Conservation (phyloP, 2,888 invertebrate genomes). For the Agrenia bidenticulata region DNA sequence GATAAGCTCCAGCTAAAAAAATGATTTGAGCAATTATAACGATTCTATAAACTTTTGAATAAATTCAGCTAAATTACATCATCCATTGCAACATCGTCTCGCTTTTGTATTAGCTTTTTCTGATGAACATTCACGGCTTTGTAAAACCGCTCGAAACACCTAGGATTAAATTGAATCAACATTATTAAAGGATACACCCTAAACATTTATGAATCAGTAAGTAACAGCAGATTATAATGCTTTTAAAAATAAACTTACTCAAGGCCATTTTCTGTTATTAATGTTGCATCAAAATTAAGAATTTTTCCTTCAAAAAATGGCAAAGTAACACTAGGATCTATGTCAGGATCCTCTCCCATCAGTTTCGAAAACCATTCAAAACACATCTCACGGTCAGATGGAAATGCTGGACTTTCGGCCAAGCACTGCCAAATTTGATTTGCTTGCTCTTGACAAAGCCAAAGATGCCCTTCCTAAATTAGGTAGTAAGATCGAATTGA, state of each 20-base stretch:
- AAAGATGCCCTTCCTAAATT: conserved; percentile 81
- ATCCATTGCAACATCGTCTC: conserved; percentile 83
- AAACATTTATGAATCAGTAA: conserved; percentile 5
- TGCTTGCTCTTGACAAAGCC: conserved; percentile 95
- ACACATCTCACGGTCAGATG: conserved; percentile 91
- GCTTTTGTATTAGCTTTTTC: conserved; percentile 82
- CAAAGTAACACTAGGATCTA: conserved; percentile 92
- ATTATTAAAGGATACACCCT: conserved; percentile 8
- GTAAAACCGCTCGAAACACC: conserved; percentile 78
- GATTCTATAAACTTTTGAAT: not conserved
- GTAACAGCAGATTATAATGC: too few species aligned
- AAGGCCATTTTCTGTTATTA: conserved; percentile 92
- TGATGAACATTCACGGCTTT: conserved; percentile 94
- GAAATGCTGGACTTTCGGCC: conserved; percentile 88
- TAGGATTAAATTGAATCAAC: conserved; percentile 48
- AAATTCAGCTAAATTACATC: conserved; percentile 64
- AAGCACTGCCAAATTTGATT: conserved; percentile 96
- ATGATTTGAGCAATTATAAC: not conserved
- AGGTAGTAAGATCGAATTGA: not conserved
- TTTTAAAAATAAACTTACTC: conserved; percentile 63
- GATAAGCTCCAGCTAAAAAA: conserved; percentile 69
- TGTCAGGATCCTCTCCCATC: conserved; percentile 94
- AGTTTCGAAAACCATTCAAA: conserved; percentile 98
- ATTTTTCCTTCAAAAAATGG: conserved; percentile 96
- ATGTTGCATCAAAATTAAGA: conserved; percentile 83